These are phyloP conservation scores for Melanostoma scalare DNA, from an alignment of 2,888 invertebrate genomes.

Conservation along the genomic window DNA sequence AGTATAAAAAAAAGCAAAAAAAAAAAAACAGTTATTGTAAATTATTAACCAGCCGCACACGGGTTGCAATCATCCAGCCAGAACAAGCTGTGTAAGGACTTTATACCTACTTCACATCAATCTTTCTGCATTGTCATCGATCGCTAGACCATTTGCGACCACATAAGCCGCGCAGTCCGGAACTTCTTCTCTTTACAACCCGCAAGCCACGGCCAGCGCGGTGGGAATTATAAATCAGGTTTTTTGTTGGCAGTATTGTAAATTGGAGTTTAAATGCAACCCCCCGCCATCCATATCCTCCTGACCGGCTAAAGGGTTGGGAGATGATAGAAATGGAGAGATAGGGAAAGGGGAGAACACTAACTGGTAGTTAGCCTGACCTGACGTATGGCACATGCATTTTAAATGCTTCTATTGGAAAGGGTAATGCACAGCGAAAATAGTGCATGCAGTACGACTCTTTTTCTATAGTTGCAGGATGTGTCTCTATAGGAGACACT, in stretches of 20 bases:
- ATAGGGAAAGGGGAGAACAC: neutral
- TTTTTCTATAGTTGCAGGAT: conserved; percentile 9
- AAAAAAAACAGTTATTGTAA: conserved; percentile 39
- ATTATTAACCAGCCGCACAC: conserved; percentile 34
- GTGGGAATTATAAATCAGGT: conserved; percentile 52
- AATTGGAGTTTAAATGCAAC: conserved; percentile 60
- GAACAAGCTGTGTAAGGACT: neutral
- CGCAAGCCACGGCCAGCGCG: neutral
- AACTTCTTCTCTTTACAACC: neutral
- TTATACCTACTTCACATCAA: conserved; percentile 31
- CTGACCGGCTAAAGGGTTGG: neutral
- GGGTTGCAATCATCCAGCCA: conserved; percentile 36
- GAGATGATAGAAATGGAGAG: neutral
- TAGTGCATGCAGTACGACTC: conserved; percentile 26
- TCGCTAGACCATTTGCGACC: conserved; percentile 37
- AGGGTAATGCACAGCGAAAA: conserved; percentile 36
- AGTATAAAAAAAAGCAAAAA: conserved; percentile 4
- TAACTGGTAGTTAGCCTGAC: conserved; percentile 47
- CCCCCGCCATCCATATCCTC: conserved; percentile 29
- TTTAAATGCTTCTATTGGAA: conserved; percentile 53
- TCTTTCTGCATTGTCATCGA: conserved; percentile 65
- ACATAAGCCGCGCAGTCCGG: conserved; percentile 5
- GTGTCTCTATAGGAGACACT: conserved; percentile 19
- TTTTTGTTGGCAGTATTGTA: conserved; percentile 47
- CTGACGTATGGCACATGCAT: conserved; percentile 57